A percentile compares a stretch with the other conserved stretches of the same genome.
Conservation (phyloP, 1,140 invertebrate genomes). For the Orchesella cincta region DNA sequence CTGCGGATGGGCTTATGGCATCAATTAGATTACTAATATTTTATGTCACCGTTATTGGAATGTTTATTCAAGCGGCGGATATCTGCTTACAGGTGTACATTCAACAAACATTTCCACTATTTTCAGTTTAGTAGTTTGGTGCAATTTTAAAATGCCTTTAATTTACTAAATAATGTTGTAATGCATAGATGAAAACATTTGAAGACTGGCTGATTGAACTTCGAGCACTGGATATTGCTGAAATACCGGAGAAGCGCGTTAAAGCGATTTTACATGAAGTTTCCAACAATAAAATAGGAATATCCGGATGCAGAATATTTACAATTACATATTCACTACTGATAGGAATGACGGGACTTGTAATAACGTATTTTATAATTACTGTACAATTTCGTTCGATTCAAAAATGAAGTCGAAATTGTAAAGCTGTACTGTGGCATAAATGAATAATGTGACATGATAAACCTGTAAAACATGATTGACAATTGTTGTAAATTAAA, state of each 20-base stretch:
- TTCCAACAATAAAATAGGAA: not conserved
- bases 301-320: not conserved
- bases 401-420: not conserved
- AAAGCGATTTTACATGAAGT: not conserved
- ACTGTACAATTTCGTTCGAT: too few species aligned
- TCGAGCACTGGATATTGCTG: not conserved
- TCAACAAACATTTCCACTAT: not conserved
- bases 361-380: not conserved
- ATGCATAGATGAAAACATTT: not conserved
- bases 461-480: not conserved
- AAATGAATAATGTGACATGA: not conserved
- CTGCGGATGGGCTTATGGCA: not conserved
- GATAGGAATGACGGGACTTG: not conserved
- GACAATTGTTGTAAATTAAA: not conserved
- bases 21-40: not conserved
- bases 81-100: not conserved
- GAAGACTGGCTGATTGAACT: not conserved
- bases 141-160: too few species aligned
- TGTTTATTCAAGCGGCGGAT: not conserved
- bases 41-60: not conserved
- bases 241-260: not conserved
- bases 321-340: not conserved
- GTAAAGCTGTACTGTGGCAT: not conserved
- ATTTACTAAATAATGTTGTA: too few species aligned
- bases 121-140: not conserved